Base-by-base conservation (phyloP, 2,888 invertebrate species). In the Phengaris alcon region DNA sequence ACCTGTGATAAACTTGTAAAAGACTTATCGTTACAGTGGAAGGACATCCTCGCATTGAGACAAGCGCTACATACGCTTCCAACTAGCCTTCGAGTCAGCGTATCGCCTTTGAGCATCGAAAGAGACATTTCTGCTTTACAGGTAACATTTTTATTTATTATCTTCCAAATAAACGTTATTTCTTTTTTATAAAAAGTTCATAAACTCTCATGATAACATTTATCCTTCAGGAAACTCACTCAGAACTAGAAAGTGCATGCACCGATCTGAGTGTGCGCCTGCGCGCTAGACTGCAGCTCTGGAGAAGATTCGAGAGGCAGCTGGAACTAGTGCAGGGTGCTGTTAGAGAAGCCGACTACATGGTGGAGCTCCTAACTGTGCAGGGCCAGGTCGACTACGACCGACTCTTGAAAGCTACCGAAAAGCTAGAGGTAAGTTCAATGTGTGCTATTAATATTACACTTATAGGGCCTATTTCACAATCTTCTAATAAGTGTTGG, bases 351-450 rank as follows among this genome's bases (percentile, higher is more conserved):
- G 97, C 97, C 0, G 97, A 97, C 86, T 97, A 97, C 82, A 97
- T 97, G 97, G 97, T 97, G 93, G 97, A 97, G 80, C 90, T 97
- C 77, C 93, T 97, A 13, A 96, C 97, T 0, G 96, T 97, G 0
- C 97, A 97, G 84, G 97, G 97, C 1, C 96, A 96, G 78, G 96
- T 97, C 15, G 97, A 97, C 86, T 97, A 97, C 83, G 97, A 97
- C 79, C 94, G 97, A 9, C 90, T 97, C 76, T 93, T 96, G 75
- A 97, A 97, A 84, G 97, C 97, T 68, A 97, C 97, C 0, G 97
- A 97, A 87, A 94, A 97, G 83, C 94, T 97, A 76, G 97, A 97
- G 96, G 97, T 97, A 82, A 94, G 95, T 92, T 46, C 52, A 46
- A 54, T 0, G 8, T 54, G n/a, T 48, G 48, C 15, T 12, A n/a